Base-by-base conservation (phyloP, 2,797 vertebrate species). In the Triplophysa yarkandensis region DNA sequence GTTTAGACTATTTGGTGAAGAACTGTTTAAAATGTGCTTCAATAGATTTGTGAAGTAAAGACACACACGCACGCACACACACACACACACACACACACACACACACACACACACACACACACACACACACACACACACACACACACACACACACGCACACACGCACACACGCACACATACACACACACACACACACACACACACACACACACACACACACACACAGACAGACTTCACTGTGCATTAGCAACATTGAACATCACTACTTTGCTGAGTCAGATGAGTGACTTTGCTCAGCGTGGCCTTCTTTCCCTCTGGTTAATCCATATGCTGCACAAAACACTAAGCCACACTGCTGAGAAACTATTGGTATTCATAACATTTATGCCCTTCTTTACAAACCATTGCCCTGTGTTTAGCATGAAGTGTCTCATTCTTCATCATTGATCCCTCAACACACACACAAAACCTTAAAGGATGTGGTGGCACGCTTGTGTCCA, bases 211-310 rank as follows among this genome's bases (percentile, higher is more conserved):
- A 68, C 23, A 34, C 63, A 61, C 76, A 52, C 17, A 44, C 19
- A 41, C 44, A 21, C 44, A 52, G 30, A 30, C 71, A 30, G 46
- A 65, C 19, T 9, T 32, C n/a, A 1, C 3, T 27, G 19, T 54
- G 64, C 25, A 54, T 78, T 69, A 57, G 54, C 17, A 62, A 50
- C 7, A 0, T 13, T 50, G 23, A 41, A 25, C 58, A 28, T 4
- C 48, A 50, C 19, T 23, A 50, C 0, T 46, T 70, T 70, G 77
- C 71, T 70, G 77, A 66, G 77, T 79, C 77, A 66, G 32, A 50
- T 36, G 21, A 36, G 60, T 39, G 8, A 27, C 6, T 61, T 63
- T 57, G 48, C 10, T 63, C 46, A 32, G 39, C 23, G 23, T 16
- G 46, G 30, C 30, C 30, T 44, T 30, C n/a, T n/a, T 63, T 34